Evolutionary conservation across 2,797 vertebrate species (phyloP).

Genomic region (Glossophaga mutica): DNA sequence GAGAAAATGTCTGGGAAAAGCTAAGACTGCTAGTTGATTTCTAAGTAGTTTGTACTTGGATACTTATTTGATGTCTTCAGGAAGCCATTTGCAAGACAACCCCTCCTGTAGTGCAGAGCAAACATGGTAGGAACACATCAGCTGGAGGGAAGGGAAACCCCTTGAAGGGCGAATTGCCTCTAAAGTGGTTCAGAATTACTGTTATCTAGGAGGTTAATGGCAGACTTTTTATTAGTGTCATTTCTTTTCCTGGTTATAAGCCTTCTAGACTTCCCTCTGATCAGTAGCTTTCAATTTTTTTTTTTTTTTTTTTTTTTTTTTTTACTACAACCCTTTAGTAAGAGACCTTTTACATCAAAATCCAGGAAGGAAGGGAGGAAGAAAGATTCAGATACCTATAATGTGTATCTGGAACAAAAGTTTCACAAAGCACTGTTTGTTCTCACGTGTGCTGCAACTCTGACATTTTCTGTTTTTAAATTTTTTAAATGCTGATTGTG

Average conservation of each 20-base stretch:
- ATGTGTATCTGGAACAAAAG: neutral
- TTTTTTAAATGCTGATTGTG: neutral
- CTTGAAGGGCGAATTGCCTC: slow-evolving; percentile 28
- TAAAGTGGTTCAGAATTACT: slow-evolving; percentile 50
- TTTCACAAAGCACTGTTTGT: neutral
- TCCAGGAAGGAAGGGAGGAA: neutral
- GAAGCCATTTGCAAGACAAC: slow-evolving; percentile 22
- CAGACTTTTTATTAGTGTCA: slow-evolving; percentile 41
- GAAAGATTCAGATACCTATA: neutral
- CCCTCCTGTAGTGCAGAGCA: neutral
- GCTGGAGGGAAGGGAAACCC: neutral
- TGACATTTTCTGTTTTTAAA: slow-evolving; percentile 17
- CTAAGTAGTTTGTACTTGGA: slow-evolving; percentile 3
- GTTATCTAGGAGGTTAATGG: slow-evolving; percentile 37
- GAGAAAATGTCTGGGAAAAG: slow-evolving; percentile 22
- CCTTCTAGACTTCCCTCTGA: neutral
- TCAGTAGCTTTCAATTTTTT: slow-evolving; percentile 23
- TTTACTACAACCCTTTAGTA: neutral
- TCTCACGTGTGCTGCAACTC: neutral
- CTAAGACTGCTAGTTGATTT: neutral
- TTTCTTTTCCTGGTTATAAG: slow-evolving; percentile 17
- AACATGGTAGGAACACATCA: neutral
- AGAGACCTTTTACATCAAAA: neutral
- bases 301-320: neutral
- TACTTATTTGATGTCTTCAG: neutral